These are phyloP conservation scores for Drosophila fungiperda DNA, from an alignment of 2,888 invertebrate species.

Conservation along the genomic window DNA sequence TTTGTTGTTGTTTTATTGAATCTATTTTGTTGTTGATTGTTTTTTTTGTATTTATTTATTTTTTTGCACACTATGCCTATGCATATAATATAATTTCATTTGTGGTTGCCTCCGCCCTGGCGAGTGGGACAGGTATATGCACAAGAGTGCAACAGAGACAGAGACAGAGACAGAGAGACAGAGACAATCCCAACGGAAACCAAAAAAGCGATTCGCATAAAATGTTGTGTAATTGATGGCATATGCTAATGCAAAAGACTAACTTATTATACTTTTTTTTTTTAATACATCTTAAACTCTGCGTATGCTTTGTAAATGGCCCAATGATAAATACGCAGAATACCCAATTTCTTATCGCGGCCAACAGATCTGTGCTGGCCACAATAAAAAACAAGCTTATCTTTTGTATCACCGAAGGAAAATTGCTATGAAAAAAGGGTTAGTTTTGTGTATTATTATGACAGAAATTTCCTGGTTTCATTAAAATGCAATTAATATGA, in stretches of 20 bases:
- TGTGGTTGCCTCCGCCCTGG: slow-evolving; percentile 51
- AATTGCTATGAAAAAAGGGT: slow-evolving; percentile 40
- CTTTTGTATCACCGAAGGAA: background rate
- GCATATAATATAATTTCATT: slow-evolving; percentile 77
- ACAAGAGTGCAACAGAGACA: slow-evolving; percentile 19
- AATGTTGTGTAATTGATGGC: slow-evolving; percentile 28
- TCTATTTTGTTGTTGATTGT: slow-evolving; percentile 27
- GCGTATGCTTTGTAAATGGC: slow-evolving; percentile 5
- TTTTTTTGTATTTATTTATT: slow-evolving; percentile 28
- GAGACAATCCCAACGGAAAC: slow-evolving; percentile 2
- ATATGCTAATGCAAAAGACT: slow-evolving; percentile 38
- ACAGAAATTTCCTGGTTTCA: slow-evolving; percentile 56
- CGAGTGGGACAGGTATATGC: slow-evolving; percentile 21
- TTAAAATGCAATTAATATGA: slow-evolving; percentile 79
- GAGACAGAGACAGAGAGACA: background rate
- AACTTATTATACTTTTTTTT: background rate
- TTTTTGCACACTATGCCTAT: slow-evolving; percentile 38
- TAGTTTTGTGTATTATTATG: slow-evolving; percentile 14
- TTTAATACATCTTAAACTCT: background rate
- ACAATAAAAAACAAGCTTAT: slow-evolving; percentile 4
- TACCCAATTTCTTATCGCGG: slow-evolving; percentile 28
- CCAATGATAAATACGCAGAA: slow-evolving; percentile 33
- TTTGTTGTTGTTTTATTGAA: slow-evolving; percentile 41
- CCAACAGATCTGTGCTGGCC: slow-evolving; percentile 21
- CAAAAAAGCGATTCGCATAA: slow-evolving; percentile 16